Percentiles rank a stretch among this genome's conserved stretches.
Evolutionary conservation across 1,140 invertebrate genomes (phyloP).

Genomic region (Linepithema humile): DNA sequence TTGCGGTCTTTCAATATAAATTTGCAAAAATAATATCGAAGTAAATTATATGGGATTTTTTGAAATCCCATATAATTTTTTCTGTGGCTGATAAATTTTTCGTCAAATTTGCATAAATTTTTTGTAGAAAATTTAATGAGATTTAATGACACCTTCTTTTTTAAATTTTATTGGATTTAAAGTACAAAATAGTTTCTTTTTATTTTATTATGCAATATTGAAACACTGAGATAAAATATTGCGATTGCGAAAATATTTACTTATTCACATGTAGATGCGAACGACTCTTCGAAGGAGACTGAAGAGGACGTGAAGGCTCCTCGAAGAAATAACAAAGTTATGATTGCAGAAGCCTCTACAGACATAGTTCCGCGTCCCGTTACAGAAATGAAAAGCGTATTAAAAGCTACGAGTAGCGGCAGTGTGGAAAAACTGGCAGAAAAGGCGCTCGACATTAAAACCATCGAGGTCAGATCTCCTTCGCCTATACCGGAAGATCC

Average conservation of each 20-base stretch:
- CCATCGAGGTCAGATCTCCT: slow-evolving; percentile 69
- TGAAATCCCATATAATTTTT: too few species aligned
- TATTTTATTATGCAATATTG: neutral
- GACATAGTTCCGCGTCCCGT: neutral
- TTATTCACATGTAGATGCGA: neutral
- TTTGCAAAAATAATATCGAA: neutral
- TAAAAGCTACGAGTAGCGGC: slow-evolving; percentile 69
- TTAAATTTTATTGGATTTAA: too few species aligned
- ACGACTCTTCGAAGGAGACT: neutral
- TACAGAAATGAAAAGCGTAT: slow-evolving; percentile 63
- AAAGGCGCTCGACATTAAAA: slow-evolving; percentile 62
- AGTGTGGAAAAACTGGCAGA: slow-evolving; percentile 58
- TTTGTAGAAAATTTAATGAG: too few species aligned
- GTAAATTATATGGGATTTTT: neutral
- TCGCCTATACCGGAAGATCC: slow-evolving; percentile 81
- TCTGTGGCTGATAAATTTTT: too few species aligned
- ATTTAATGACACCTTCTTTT: too few species aligned
- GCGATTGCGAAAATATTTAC: neutral
- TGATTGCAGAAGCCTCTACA: neutral
- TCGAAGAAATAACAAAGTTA: slow-evolving; percentile 7
- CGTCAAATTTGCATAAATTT: too few species aligned
- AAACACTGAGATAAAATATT: neutral
- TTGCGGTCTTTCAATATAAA: neutral
- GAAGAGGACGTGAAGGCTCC: neutral
- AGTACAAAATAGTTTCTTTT: neutral